These are phyloP conservation scores for Anorthoa munda DNA, from an alignment of 2,888 invertebrate genomes.

Conservation along the genomic window DNA sequence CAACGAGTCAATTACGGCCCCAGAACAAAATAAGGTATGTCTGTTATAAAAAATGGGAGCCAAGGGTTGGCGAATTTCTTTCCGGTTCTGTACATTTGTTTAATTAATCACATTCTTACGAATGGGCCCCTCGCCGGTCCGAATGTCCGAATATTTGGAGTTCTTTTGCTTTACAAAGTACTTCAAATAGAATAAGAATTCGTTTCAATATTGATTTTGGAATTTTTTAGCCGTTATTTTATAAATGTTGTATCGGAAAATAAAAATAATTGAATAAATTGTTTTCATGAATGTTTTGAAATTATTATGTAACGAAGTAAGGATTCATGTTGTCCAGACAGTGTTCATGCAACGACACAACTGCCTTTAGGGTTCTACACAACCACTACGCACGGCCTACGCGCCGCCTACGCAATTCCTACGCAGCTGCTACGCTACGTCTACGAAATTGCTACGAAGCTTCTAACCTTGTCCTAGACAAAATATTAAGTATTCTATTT, in stretches of 20 bases:
- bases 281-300: neutral
- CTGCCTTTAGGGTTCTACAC: neutral
- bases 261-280: neutral
- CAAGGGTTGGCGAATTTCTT: constrained; percentile 89
- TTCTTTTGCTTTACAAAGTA: constrained; percentile 71
- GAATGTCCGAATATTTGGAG: constrained; percentile 87
- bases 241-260: neutral
- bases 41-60: constrained; percentile 84
- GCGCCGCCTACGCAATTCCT: neutral
- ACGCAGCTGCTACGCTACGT: constrained; percentile 10
- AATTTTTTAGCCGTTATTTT: constrained; percentile 14
- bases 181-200: constrained; percentile 46
- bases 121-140: constrained; percentile 81
- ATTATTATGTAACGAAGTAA: neutral
- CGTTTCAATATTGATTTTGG: constrained; percentile 45
- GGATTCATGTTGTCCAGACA: neutral
- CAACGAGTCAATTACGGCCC: constrained; percentile 86
- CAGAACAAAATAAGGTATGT: constrained; percentile 84
- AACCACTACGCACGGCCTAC: neutral
- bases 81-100: constrained; percentile 88
- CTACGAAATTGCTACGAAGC: constrained; percentile 12
- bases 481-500: neutral
- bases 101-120: constrained; percentile 90
- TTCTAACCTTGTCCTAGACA: neutral
- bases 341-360: neutral